Conservation (phyloP, 1,140 invertebrate genomes). For the Saccostrea cuccullata region DNA sequence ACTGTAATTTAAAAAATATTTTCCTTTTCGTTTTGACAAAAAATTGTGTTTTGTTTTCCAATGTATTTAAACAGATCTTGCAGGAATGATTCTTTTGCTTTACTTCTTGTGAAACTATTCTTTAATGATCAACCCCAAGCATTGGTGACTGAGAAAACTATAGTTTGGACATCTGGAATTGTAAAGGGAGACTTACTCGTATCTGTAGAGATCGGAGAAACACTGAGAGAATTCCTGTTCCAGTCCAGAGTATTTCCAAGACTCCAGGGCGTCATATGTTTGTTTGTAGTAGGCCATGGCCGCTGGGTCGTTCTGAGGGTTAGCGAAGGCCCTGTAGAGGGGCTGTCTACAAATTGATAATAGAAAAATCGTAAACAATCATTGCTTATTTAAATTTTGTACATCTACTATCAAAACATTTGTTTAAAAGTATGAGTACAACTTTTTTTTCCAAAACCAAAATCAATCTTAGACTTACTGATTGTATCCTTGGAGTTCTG, state of each 20-base stretch:
- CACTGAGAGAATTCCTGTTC: neutral
- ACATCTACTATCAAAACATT: too few species aligned
- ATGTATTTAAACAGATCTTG: too few species aligned
- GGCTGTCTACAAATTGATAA: neutral
- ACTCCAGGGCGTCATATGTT: neutral
- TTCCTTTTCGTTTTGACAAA: too few species aligned
- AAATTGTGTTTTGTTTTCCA: too few species aligned
- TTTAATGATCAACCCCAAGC: too few species aligned
- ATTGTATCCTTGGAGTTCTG: neutral
- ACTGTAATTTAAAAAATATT: too few species aligned
- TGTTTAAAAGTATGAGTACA: too few species aligned
- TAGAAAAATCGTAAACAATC: too few species aligned
- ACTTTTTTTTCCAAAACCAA: too few species aligned
- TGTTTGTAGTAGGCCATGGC: neutral
- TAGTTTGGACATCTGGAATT: neutral
- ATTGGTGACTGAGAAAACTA: neutral
- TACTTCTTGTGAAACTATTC: too few species aligned
- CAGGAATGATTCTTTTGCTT: too few species aligned
- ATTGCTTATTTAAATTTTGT: too few species aligned
- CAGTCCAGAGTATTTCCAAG: neutral
- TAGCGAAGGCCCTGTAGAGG: neutral
- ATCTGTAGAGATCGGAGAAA: slow-evolving; percentile 22
- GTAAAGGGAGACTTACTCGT: neutral
- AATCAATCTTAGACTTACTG: neutral
- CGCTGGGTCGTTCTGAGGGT: neutral